Percentiles rank a stretch among this genome's conserved stretches.
Conservation (phyloP, 2,888 invertebrate species). For the Branchellion lobata region DNA sequence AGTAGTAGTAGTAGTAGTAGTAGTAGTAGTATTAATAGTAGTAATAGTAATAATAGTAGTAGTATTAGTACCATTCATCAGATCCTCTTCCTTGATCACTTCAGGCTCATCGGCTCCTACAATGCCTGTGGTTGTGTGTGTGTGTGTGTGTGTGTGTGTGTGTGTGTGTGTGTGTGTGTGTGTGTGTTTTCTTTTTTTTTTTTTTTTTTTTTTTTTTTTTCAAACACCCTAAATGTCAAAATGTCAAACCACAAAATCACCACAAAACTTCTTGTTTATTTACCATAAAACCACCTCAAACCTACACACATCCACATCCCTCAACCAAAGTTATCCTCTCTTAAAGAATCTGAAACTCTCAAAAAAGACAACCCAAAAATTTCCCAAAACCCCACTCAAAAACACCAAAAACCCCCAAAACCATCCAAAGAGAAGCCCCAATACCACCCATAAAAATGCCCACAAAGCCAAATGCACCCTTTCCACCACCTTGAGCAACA, state of each 20-base stretch:
- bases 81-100: conserved; percentile 84
- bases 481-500: conserved; percentile 73
- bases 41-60: not conserved
- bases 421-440: not conserved
- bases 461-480: not conserved
- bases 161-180: no score
- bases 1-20: not conserved
- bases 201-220: no score
- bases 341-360: not conserved
- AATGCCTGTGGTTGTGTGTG: not conserved
- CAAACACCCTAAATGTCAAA: not conserved
- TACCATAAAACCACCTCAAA: no score
- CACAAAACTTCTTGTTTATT: no score
- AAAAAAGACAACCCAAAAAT: not conserved
- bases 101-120: conserved; percentile 82
- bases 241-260: not conserved
- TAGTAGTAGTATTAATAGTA: not conserved
- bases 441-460: conserved; percentile 66
- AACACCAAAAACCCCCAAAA: not conserved
- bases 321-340: no score
- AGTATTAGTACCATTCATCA: conserved; percentile 65
- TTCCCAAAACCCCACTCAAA: not conserved
- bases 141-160: no score
- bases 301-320: no score
- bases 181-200: no score